phyloP scores from a whole-genome alignment of 2,797 vertebrate genomes.

The Falco naumanni region DNA sequence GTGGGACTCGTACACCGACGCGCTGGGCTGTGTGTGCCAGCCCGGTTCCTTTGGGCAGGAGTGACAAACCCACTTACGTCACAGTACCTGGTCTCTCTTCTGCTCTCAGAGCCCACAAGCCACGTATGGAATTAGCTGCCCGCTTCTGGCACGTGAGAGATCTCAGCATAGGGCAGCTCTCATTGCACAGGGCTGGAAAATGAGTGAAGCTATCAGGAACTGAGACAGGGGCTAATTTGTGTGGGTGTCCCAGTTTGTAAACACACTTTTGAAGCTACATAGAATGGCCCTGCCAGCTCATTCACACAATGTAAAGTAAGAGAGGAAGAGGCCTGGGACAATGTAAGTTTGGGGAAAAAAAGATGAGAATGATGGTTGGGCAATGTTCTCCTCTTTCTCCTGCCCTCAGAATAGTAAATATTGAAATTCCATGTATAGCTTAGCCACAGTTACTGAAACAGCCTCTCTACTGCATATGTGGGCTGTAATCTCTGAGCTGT shows the following conservation, averaged over 20 bases:
- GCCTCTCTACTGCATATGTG: background rate
- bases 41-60: background rate
- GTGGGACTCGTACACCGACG: accelerated
- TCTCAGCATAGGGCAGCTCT: background rate
- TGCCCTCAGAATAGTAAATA: background rate
- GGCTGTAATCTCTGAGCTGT: background rate
- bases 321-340: background rate
- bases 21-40: accelerated
- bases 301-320: background rate
- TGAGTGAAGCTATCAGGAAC: background rate
- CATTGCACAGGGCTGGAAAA: background rate
- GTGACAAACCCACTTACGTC: background rate
- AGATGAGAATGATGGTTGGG: background rate
- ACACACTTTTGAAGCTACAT: background rate
- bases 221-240: background rate
- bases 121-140: background rate
- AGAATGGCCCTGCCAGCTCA: background rate
- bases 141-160: background rate
- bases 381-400: background rate
- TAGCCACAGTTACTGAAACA: background rate
- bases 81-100: background rate
- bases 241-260: background rate
- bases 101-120: background rate
- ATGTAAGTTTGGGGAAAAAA: background rate
- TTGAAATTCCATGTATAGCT: background rate